Percentiles rank a stretch among this genome's conserved stretches.
Conservation (phyloP, 2,888 invertebrate genomes). For the Platycheirus albimanus region DNA sequence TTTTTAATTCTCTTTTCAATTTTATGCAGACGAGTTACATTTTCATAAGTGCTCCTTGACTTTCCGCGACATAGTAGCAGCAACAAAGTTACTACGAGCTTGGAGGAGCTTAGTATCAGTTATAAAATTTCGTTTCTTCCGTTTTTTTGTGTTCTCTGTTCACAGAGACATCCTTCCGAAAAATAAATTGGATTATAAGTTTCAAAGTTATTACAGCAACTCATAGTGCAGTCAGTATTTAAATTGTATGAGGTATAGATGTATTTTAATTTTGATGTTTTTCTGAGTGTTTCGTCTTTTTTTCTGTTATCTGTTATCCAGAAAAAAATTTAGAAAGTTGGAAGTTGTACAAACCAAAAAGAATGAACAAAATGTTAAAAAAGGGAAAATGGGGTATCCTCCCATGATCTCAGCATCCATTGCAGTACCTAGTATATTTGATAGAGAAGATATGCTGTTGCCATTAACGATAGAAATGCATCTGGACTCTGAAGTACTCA, state of each 20-base stretch:
- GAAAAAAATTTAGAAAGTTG: neutral
- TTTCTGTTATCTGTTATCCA: neutral
- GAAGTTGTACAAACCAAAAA: constrained; percentile 13
- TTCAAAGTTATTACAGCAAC: constrained; percentile 51
- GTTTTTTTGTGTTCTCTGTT: constrained; percentile 9
- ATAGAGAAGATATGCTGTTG: constrained; percentile 2
- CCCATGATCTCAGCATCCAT: neutral
- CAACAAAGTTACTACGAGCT: constrained; percentile 27
- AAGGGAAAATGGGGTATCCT: constrained; percentile 9
- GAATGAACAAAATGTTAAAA: constrained; percentile 22
- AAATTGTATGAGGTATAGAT: constrained; percentile 15
- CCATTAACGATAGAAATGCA: constrained; percentile 9
- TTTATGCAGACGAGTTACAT: constrained; percentile 33
- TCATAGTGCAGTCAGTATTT: constrained; percentile 46
- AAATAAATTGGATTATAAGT: constrained; percentile 56
- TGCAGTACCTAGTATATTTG: too few species aligned
- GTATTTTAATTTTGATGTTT: constrained; percentile 41
- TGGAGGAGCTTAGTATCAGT: neutral
- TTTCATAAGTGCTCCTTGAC: constrained; percentile 34
- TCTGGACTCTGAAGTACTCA: neutral
- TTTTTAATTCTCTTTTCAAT: constrained; percentile 5
- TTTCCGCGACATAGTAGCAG: constrained; percentile 9
- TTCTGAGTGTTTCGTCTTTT: constrained; percentile 10
- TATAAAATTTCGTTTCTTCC: constrained; percentile 28
- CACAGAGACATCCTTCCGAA: constrained; percentile 40